phyloP scores from a whole-genome alignment of 2,888 invertebrate genomes.

The Cheilosia vernalis region DNA sequence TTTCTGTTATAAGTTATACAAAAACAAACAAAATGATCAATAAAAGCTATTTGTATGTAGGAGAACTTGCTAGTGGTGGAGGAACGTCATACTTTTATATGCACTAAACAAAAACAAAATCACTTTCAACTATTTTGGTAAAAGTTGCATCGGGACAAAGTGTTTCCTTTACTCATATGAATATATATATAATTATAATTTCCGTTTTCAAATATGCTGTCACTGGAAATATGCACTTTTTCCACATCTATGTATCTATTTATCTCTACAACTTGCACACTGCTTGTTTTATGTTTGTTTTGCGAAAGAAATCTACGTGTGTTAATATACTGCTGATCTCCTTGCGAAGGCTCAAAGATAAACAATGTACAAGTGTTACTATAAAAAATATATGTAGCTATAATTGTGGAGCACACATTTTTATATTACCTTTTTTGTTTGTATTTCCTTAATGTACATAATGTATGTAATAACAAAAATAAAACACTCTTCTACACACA shows the following conservation, averaged over 20 bases:
- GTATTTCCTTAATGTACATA: slow-evolving; percentile 51
- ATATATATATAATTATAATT: slow-evolving; percentile 8
- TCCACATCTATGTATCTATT: slow-evolving; percentile 29
- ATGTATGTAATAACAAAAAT: slow-evolving; percentile 66
- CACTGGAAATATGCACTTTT: slow-evolving; percentile 51
- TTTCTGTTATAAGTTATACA: slow-evolving; percentile 10
- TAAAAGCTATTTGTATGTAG: slow-evolving; percentile 52
- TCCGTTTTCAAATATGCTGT: background rate
- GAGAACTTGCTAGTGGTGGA: slow-evolving; percentile 64
- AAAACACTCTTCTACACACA: slow-evolving; percentile 62
- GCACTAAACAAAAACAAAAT: slow-evolving; percentile 46
- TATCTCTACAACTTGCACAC: slow-evolving; percentile 42
- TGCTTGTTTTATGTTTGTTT: slow-evolving; percentile 32
- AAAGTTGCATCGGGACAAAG: slow-evolving; percentile 56
- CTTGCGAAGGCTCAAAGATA: slow-evolving; percentile 60
- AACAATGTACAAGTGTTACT: slow-evolving; percentile 68
- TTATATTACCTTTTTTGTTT: slow-evolving; percentile 33
- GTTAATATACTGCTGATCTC: slow-evolving; percentile 43
- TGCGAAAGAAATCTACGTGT: slow-evolving; percentile 53
- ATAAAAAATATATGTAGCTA: slow-evolving; percentile 69
- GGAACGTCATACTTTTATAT: slow-evolving; percentile 65
- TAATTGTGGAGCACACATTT: slow-evolving; percentile 65
- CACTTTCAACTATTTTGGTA: slow-evolving; percentile 59
- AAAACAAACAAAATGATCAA: slow-evolving; percentile 22
- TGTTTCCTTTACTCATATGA: slow-evolving; percentile 7